Conservation (phyloP, 2,113 vertebrate genomes). For the Xyliphius kryptos region DNA sequence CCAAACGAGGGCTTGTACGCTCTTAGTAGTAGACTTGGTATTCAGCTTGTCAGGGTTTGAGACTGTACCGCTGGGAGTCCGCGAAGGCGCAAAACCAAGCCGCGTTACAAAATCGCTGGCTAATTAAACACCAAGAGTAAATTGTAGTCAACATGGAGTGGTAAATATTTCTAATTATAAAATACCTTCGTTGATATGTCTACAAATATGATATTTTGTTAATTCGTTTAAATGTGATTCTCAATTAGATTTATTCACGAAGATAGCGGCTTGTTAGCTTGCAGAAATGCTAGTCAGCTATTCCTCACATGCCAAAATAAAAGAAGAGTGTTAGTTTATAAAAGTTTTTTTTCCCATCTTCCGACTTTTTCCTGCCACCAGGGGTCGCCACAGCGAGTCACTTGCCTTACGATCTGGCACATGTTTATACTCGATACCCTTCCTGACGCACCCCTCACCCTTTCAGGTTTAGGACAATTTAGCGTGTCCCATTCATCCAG, state of each 20-base stretch:
- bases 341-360: too few relatives aligned
- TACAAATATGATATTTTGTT: background rate
- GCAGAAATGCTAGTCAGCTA: background rate
- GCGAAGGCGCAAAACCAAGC: conserved; percentile 27
- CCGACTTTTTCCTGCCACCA: too few relatives aligned
- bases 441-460: too few relatives aligned
- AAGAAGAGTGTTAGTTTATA: too few relatives aligned
- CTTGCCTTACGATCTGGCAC: too few relatives aligned
- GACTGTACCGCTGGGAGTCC: background rate
- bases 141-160: conserved; percentile 18
- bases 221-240: background rate
- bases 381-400: too few relatives aligned
- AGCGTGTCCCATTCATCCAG: too few relatives aligned
- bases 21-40: background rate
- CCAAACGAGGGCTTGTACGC: background rate
- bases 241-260: background rate
- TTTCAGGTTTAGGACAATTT: too few relatives aligned
- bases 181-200: background rate
- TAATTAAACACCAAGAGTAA: background rate
- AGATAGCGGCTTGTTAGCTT: background rate
- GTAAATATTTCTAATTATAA: conserved; percentile 20
- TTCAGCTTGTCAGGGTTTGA: background rate
- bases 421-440: too few relatives aligned
- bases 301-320: conserved; percentile 1
- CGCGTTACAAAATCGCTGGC: background rate